A percentile compares a stretch with the other conserved stretches of the same genome.
These are phyloP conservation scores for Mirounga angustirostris DNA, from an alignment of 2,113 vertebrate species.

Conservation along the genomic window DNA sequence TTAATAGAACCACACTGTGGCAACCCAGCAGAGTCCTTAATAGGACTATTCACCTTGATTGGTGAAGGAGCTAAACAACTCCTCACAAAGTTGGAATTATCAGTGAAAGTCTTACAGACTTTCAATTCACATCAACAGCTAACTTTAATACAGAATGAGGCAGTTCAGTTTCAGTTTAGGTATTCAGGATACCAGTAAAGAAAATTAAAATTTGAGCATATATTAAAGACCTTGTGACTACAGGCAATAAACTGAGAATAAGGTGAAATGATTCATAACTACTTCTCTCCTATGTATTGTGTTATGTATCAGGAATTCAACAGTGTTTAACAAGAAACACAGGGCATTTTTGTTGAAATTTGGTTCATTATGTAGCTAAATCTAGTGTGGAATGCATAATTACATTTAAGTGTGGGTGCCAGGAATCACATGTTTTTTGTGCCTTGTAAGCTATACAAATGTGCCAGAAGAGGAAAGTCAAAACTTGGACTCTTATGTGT, in stretches of 20 bases:
- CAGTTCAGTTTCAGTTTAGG: neutral
- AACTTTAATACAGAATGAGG: neutral
- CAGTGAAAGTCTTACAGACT: neutral
- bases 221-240: neutral
- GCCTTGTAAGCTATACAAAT: neutral
- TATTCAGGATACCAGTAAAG: neutral
- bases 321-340: conserved; percentile 6
- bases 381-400: neutral
- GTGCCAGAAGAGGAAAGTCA: neutral
- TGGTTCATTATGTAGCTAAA: conserved; percentile 28
- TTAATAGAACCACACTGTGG: neutral
- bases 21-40: neutral
- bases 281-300: neutral
- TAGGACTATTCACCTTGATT: neutral
- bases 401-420: neutral
- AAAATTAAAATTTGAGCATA: neutral
- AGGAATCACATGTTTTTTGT: neutral
- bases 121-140: neutral
- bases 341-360: neutral
- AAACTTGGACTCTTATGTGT: neutral
- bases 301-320: neutral
- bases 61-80: neutral
- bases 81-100: neutral
- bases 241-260: neutral
- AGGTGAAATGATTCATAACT: neutral